Percentiles rank a stretch among this genome's conserved stretches.
Conservation (phyloP, 2,797 vertebrate genomes). For the Siniperca undulata region DNA sequence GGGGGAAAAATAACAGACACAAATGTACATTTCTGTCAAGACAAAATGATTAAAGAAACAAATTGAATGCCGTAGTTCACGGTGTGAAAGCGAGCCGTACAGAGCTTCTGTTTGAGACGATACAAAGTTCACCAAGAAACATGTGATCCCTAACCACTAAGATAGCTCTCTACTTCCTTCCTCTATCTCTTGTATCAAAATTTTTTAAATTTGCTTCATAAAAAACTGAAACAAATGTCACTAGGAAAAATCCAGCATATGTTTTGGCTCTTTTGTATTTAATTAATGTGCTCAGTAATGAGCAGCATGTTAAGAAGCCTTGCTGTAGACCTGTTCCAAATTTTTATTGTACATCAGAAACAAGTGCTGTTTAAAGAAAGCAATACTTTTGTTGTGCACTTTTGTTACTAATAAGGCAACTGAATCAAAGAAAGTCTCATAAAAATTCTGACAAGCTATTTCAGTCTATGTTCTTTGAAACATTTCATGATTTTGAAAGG, state of each 20-base stretch:
- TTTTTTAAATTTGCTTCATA: not conserved
- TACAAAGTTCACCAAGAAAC: slow-evolving; percentile 20
- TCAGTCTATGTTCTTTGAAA: not conserved
- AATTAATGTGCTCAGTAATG: not conserved
- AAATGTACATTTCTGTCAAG: not conserved
- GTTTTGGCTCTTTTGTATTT: not conserved
- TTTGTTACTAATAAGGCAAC: not conserved
- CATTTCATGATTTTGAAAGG: not conserved
- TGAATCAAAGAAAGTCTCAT: accelerated
- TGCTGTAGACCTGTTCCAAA: accelerated
- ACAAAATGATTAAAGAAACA: not conserved
- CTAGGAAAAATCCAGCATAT: not conserved
- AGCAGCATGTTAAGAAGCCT: not conserved
- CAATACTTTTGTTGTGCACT: not conserved
- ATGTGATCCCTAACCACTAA: slow-evolving; percentile 60
- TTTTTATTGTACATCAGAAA: not conserved
- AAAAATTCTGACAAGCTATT: not conserved
- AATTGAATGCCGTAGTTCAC: not conserved
- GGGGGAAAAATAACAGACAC: not conserved
- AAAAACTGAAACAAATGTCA: not conserved
- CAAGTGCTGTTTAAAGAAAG: not conserved
- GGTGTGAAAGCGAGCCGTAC: not conserved
- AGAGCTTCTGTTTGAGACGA: slow-evolving; percentile 48
- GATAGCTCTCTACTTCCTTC: slow-evolving; percentile 50
- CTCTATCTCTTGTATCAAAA: slow-evolving; percentile 19